These are phyloP conservation scores for Falco rusticolus DNA, from an alignment of 2,797 vertebrate species.

Conservation along the genomic window DNA sequence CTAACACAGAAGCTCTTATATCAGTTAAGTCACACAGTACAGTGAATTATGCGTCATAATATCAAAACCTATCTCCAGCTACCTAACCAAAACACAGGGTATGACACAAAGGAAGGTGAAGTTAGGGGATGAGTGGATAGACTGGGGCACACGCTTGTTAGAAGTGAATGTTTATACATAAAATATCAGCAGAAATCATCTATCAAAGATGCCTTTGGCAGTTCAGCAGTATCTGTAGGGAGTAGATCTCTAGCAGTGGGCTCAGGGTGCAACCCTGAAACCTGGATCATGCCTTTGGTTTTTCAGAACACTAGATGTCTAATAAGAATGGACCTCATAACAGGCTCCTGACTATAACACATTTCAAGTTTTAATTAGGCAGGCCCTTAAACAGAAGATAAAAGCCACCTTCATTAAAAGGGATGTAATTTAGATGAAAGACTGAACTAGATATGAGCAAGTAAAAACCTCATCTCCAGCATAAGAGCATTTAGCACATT, in stretches of 20 bases:
- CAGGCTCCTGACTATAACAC: not conserved
- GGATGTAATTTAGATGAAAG: not conserved
- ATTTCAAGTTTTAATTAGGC: not conserved
- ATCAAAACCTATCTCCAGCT: not conserved
- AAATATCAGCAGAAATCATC: not conserved
- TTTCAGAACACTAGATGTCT: not conserved
- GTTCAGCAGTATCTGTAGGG: not conserved
- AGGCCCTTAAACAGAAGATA: not conserved
- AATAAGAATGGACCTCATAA: not conserved
- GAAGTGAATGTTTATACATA: not conserved
- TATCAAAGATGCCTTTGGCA: not conserved
- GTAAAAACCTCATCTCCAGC: not conserved
- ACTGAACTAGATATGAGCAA: not conserved
- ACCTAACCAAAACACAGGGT: not conserved
- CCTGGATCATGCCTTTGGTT: not conserved
- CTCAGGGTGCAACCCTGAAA: not conserved
- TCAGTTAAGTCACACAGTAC: not conserved
- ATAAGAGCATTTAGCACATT: not conserved
- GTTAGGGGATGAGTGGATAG: not conserved
- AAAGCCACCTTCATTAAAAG: not conserved
- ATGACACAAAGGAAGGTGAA: not conserved
- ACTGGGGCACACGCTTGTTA: fast-evolving
- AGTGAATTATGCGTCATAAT: not conserved
- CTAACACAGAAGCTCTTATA: not conserved
- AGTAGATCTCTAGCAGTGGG: not conserved